Base-by-base conservation (phyloP, 2,797 vertebrate species). In the Mus spretus region DNA sequence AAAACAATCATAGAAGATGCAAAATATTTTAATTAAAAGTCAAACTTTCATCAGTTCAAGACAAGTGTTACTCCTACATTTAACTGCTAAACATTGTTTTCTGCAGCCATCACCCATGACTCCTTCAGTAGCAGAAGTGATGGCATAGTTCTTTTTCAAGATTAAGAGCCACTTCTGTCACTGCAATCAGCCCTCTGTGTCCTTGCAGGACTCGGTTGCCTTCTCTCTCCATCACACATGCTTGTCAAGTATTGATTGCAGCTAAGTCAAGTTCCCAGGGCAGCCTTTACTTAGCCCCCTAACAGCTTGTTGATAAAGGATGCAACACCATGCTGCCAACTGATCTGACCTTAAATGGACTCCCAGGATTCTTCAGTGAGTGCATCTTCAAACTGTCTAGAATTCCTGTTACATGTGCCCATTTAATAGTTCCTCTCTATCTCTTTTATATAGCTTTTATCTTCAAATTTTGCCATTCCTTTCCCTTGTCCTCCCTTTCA, bases 21-120 rank as follows among this genome's bases (percentile, higher is more conserved):
- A 90, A 84, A 72, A 80, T 79, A 61, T 47, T 37, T 13, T 47
- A 50, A 72, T 50, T 44, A 65, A 89, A 96, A 88, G 20, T 90
- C 12, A 89, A 90, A 95, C 47, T 65, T 37, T 10, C 31, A 65
- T 40, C 6, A 61, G 3, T 28, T 79, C 34, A 14, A 3, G 2
- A 40, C 6, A 28, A 50, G 20, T 77, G 0, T 81, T 17, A 11
- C 12, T 59, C 6, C 6, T 17, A 19, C 6, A 40, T 70, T 34
- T 63, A 53, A 31, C 84, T 47, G 44, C 2, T 57, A 26, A 63
- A 20, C 0, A 6, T 59, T 10, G 40, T 24, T 20, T 10, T 93
- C 37, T 15, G 0, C 40, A 47, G 44, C 81, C 15, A 85, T 55
- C 17, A 47, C 50, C 22, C 28, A 34, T 74, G 67, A 8, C 12